Conservation (phyloP, 2,888 invertebrate species). For the Phortica magna region DNA sequence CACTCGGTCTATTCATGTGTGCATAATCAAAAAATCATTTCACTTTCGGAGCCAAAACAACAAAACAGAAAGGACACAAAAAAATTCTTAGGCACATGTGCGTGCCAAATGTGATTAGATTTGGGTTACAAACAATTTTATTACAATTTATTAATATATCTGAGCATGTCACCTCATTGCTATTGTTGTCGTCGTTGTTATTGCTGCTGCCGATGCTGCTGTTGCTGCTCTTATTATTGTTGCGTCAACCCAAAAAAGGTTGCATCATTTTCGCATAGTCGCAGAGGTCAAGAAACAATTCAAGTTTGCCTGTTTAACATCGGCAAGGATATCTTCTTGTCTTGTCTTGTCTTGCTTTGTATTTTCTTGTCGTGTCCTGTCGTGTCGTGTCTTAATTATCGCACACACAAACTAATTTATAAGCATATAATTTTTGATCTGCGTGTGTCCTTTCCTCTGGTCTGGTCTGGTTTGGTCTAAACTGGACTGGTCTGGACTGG, state of each 20-base stretch:
- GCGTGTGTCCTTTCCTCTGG: not conserved
- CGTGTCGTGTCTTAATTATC: slow-evolving; percentile 17
- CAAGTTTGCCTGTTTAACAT: not conserved
- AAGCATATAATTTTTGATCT: not conserved
- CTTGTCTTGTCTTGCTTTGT: not conserved
- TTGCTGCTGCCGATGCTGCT: not conserved
- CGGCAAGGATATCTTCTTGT: slow-evolving; percentile 9
- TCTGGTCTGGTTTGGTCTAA: no score
- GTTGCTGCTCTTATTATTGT: not conserved
- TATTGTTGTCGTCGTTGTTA: not conserved
- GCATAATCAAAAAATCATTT: slow-evolving; percentile 34
- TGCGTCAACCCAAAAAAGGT: not conserved
- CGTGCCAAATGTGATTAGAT: slow-evolving; percentile 27
- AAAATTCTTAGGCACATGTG: slow-evolving; percentile 27
- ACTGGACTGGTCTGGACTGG: no score
- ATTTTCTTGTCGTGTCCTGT: not conserved
- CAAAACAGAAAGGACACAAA: slow-evolving; percentile 4
- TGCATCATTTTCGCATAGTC: slow-evolving; percentile 1
- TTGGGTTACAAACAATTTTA: slow-evolving; percentile 27
- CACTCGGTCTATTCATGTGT: slow-evolving; percentile 23
- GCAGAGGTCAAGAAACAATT: not conserved
- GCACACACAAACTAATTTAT: slow-evolving; percentile 16
- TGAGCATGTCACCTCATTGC: slow-evolving; percentile 17
- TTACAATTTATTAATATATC: slow-evolving; percentile 4
- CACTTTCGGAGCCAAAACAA: slow-evolving; percentile 6